Evolutionary conservation across 2,797 vertebrate species (phyloP).

Genomic region (Meriones psammophilus): DNA sequence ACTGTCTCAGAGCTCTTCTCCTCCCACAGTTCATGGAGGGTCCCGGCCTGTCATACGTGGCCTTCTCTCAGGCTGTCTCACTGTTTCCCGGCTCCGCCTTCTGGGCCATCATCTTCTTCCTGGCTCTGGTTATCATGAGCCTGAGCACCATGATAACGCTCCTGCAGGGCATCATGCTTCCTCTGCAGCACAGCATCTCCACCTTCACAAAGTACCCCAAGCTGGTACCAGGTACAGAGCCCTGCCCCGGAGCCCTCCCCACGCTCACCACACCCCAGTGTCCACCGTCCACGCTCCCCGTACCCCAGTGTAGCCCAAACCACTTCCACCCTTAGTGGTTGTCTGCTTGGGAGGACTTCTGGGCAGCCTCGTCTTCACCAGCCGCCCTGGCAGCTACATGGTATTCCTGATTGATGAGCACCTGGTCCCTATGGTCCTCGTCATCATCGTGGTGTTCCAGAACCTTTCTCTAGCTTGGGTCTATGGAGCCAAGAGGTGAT

Average conservation of each 20-base stretch:
- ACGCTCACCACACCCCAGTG: rapidly evolving
- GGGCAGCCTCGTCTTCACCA: conserved; percentile 92
- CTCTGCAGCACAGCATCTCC: conserved; percentile 91
- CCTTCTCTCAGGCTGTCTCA: conserved; percentile 93
- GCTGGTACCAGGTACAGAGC: conserved; percentile 87
- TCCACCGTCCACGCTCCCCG: background rate
- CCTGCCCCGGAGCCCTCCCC: too few species aligned
- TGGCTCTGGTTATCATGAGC: conserved; percentile 92
- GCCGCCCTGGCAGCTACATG: conserved; percentile 92
- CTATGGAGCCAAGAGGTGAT: conserved; percentile 92
- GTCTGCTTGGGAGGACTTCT: conserved; percentile 90
- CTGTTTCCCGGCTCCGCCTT: conserved; percentile 92
- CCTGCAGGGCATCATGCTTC: conserved; percentile 92
- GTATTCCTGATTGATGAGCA: conserved; percentile 93
- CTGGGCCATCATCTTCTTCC: conserved; percentile 94
- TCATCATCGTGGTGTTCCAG: conserved; percentile 92
- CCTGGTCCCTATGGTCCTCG: conserved; percentile 91
- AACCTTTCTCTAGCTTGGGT: conserved; percentile 93
- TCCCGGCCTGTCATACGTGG: conserved; percentile 92
- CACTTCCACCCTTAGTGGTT: conserved; percentile 84
- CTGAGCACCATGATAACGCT: conserved; percentile 93
- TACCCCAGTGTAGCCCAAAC: background rate
- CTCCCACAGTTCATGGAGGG: conserved; percentile 89
- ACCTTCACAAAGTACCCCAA: conserved; percentile 88
- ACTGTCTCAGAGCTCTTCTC: conserved; percentile 38